phyloP scores from a whole-genome alignment of 2,113 vertebrate genomes.

The Zonotrichia leucophrys region DNA sequence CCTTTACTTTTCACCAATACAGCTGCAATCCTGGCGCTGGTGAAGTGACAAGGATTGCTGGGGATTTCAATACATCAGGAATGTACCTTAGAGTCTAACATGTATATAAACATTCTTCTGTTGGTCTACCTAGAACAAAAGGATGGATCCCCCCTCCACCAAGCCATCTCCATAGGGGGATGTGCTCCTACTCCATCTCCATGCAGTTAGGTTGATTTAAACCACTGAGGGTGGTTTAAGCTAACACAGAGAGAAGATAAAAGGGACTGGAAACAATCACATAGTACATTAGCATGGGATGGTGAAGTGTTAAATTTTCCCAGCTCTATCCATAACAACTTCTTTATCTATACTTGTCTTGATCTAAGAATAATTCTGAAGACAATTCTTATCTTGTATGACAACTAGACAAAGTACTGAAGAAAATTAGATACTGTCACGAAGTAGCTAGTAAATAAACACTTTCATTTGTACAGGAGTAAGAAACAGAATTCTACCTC shows the following conservation, averaged over 20 bases:
- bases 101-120: background rate
- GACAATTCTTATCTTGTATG: conserved; percentile 8
- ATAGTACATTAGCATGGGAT: background rate
- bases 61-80: background rate
- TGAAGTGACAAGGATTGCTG: background rate
- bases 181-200: background rate
- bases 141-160: background rate
- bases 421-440: conserved; percentile 27
- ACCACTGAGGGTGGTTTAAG: background rate
- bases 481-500: conserved; percentile 77
- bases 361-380: conserved; percentile 10
- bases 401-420: conserved; percentile 1
- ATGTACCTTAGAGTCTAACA: background rate
- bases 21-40: background rate
- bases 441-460: background rate
- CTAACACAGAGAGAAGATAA: background rate
- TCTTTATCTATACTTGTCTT: background rate
- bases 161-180: background rate
- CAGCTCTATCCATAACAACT: background rate
- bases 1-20: background rate
- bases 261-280: background rate
- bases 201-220: background rate
- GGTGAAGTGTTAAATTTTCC: background rate
- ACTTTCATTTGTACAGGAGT: background rate
- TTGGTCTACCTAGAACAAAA: background rate